These are phyloP conservation scores for Callipepla squamata DNA, from an alignment of 2,113 vertebrate genomes.

Conservation along the genomic window DNA sequence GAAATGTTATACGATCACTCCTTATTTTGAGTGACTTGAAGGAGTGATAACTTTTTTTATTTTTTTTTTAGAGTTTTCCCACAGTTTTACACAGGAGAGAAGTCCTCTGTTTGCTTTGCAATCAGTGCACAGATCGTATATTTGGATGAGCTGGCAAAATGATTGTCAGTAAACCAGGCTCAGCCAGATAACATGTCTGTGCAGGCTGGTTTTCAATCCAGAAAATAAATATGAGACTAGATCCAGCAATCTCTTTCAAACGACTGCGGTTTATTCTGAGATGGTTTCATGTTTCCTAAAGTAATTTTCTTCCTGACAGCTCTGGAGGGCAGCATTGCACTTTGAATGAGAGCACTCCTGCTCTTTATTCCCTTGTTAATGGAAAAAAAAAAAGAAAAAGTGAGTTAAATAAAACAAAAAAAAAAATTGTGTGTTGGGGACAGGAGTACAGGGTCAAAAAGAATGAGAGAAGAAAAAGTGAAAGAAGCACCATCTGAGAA, in stretches of 20 bases:
- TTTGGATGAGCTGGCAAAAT: conserved; percentile 10
- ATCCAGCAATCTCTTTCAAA: conserved; percentile 1
- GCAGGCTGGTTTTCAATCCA: conserved; percentile 17
- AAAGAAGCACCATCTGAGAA: conserved; percentile 54
- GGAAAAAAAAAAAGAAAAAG: conserved; percentile 53
- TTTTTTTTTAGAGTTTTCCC: conserved; percentile 22
- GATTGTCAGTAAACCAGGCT: conserved; percentile 49
- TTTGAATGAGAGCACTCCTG: conserved; percentile 33
- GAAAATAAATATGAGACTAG: conserved; percentile 19
- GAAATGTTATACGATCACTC: conserved; percentile 36
- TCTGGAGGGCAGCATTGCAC: conserved; percentile 81
- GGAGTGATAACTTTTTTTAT: conserved; percentile 32
- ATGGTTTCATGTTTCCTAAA: neutral
- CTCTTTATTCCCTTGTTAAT: conserved; percentile 38
- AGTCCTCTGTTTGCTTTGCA: conserved; percentile 17
- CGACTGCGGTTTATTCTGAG: rapidly evolving
- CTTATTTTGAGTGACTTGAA: conserved; percentile 34
- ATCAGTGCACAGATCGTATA: neutral
- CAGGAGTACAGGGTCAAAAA: neutral
- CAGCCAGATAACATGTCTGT: conserved; percentile 35
- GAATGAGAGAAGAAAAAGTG: neutral
- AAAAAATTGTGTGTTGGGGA: neutral
- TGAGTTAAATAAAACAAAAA: neutral
- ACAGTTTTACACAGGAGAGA: neutral
- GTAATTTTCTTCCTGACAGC: neutral